Percentiles rank a stretch among this genome's conserved stretches.
phyloP scores from a whole-genome alignment of 1,140 invertebrate species.

The Kradibia gibbosae region DNA sequence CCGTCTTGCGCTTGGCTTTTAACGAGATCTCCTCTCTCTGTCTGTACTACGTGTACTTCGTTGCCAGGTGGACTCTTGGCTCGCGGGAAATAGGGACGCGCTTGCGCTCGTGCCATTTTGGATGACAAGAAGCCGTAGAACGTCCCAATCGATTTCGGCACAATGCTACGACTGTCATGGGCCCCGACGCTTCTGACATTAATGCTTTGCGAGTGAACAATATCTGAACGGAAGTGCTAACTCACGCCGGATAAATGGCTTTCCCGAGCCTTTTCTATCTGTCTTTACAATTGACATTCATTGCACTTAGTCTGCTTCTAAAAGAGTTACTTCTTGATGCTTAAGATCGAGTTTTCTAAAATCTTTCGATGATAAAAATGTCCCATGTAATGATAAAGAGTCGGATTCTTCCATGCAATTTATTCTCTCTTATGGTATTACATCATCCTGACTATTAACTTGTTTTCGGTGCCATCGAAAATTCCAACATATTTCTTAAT shows the following conservation, averaged over 20 bases:
- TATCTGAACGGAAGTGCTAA: conserved; percentile 10
- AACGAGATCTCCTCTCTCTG: conserved; percentile 50
- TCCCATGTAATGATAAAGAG: background rate
- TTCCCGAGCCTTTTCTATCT: background rate
- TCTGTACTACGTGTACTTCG: conserved; percentile 14
- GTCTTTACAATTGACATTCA: background rate
- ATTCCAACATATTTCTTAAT: background rate
- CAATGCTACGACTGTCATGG: background rate
- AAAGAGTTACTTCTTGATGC: background rate
- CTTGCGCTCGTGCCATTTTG: conserved; percentile 1
- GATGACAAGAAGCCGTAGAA: conserved; percentile 18
- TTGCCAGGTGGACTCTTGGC: conserved; percentile 33
- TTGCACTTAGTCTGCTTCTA: background rate
- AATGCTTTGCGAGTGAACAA: conserved; percentile 15
- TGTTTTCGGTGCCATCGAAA: background rate
- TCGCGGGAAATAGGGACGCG: conserved; percentile 24
- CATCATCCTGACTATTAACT: background rate
- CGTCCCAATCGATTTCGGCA: conserved; percentile 29
- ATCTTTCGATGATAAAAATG: background rate
- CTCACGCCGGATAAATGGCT: background rate
- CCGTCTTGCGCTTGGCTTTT: conserved; percentile 47
- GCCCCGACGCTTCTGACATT: background rate
- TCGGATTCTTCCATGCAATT: background rate
- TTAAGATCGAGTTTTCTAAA: background rate
- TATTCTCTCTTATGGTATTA: background rate